These are phyloP conservation scores for Habroteleia sp. DNA, from an alignment of 2,888 invertebrate genomes.

Conservation along the genomic window DNA sequence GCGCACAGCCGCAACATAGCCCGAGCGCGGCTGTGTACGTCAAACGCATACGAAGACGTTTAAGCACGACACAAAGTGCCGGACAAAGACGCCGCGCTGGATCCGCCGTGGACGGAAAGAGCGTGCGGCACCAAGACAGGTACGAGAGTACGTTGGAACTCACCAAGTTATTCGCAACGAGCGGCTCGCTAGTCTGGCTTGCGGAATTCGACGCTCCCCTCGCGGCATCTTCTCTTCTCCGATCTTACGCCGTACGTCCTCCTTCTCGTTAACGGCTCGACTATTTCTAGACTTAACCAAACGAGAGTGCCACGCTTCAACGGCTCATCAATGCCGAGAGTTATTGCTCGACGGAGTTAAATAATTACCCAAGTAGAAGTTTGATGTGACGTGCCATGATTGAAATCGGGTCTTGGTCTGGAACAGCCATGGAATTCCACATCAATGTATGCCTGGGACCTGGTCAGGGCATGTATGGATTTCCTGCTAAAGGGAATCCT, in stretches of 20 bases:
- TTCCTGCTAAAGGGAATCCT: no score
- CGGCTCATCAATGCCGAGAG: constrained; percentile 33
- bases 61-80: constrained; percentile 25
- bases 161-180: constrained; percentile 74
- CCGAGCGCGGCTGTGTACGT: constrained; percentile 22
- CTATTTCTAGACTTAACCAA: constrained; percentile 52
- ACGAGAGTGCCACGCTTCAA: constrained; percentile 18
- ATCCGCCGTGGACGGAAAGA: constrained; percentile 2
- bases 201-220: constrained; percentile 68
- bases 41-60: constrained; percentile 22
- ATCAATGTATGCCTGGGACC: no score
- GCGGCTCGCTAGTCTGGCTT: constrained; percentile 70
- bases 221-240: constrained; percentile 23
- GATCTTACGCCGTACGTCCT: constrained; percentile 50
- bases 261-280: constrained; percentile 68
- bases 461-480: no score
- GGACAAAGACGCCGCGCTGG: constrained; percentile 14
- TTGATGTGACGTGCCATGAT: no score
- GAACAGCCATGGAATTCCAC: no score
- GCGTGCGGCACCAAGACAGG: constrained; percentile 22
- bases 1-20: constrained; percentile 3
- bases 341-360: constrained; percentile 16
- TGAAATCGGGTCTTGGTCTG: no score
- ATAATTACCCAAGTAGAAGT: no score
- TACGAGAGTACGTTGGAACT: constrained; percentile 64